Conservation (phyloP, 2,888 invertebrate genomes). For the Ophion ellenae region DNA sequence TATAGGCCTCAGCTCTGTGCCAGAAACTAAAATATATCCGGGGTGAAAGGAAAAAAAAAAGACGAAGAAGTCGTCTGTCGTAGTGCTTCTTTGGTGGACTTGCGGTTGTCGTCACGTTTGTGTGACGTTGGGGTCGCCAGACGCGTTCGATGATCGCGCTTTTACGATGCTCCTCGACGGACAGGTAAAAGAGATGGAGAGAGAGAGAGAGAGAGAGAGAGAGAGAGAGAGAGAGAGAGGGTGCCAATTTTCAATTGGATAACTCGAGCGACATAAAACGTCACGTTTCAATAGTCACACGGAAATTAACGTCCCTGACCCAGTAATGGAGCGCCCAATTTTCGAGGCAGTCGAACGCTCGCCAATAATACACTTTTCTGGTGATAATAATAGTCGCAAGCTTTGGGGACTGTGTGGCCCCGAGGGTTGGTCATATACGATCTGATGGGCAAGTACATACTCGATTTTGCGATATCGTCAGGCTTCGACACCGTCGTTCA, state of each 20-base stretch:
- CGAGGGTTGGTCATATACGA: background rate
- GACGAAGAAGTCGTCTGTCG: background rate
- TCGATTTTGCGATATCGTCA: background rate
- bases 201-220: background rate
- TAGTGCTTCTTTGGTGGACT: slow-evolving; percentile 2
- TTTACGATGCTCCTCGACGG: slow-evolving; percentile 17
- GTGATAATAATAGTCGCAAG: background rate
- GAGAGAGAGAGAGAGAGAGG: background rate
- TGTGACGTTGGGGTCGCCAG: slow-evolving; percentile 18
- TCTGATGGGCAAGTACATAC: background rate
- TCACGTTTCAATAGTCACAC: slow-evolving; percentile 38
- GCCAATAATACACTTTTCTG: slow-evolving; percentile 22
- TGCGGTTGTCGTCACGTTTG: slow-evolving; percentile 18
- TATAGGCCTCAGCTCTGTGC: slow-evolving; percentile 81
- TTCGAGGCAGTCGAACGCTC: background rate
- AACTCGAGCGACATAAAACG: slow-evolving; percentile 25
- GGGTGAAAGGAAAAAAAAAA: slow-evolving; percentile 39
- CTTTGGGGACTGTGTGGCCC: background rate
- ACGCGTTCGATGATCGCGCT: slow-evolving; percentile 13
- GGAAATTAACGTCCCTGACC: slow-evolving; percentile 41
- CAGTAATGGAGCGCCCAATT: slow-evolving; percentile 12
- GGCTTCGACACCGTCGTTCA: background rate
- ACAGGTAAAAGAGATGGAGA: background rate
- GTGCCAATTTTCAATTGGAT: slow-evolving; percentile 54
- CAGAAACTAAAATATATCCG: slow-evolving; percentile 81